Evolutionary conservation across 2,113 vertebrate genomes (phyloP).

Genomic region (Carassius auratus): DNA sequence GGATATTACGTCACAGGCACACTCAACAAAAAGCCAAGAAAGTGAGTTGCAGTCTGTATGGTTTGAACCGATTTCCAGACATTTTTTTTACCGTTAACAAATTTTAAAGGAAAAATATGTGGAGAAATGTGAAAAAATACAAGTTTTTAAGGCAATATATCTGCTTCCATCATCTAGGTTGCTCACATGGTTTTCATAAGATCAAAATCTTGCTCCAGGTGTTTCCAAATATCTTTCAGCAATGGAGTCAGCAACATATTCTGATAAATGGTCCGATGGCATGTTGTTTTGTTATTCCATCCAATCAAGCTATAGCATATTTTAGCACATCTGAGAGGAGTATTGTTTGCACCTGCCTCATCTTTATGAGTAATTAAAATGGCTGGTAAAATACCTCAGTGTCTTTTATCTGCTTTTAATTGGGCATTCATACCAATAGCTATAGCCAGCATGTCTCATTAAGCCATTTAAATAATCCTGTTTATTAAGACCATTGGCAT

Average conservation of each 20-base stretch:
- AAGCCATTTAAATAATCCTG: slow-evolving; percentile 64
- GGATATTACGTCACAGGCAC: slow-evolving; percentile 82
- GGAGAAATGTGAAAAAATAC: too few species aligned
- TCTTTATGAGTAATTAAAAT: slow-evolving; percentile 66
- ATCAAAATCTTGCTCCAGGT: slow-evolving; percentile 50
- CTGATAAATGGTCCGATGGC: slow-evolving; percentile 30
- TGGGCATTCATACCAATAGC: slow-evolving; percentile 68
- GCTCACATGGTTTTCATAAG: slow-evolving; percentile 64
- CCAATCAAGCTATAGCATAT: slow-evolving; percentile 39
- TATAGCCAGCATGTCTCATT: slow-evolving; percentile 60
- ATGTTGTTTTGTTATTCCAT: slow-evolving; percentile 16
- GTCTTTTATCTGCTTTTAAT: slow-evolving; percentile 63
- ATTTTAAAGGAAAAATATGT: not conserved
- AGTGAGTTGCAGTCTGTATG: slow-evolving; percentile 73
- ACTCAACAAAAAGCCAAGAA: slow-evolving; percentile 69
- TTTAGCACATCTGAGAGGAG: slow-evolving; percentile 43
- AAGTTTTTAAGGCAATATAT: not conserved
- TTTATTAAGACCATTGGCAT: slow-evolving; percentile 64
- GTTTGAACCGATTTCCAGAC: not conserved
- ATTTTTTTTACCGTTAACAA: not conserved
- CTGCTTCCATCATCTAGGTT: slow-evolving; percentile 59
- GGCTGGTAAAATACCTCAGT: slow-evolving; percentile 61
- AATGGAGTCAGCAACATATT: slow-evolving; percentile 43
- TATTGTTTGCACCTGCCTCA: slow-evolving; percentile 61
- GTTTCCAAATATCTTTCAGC: slow-evolving; percentile 48